Evolutionary conservation across 2,888 invertebrate species (phyloP).

Genomic region (Gymnocheta viridis): DNA sequence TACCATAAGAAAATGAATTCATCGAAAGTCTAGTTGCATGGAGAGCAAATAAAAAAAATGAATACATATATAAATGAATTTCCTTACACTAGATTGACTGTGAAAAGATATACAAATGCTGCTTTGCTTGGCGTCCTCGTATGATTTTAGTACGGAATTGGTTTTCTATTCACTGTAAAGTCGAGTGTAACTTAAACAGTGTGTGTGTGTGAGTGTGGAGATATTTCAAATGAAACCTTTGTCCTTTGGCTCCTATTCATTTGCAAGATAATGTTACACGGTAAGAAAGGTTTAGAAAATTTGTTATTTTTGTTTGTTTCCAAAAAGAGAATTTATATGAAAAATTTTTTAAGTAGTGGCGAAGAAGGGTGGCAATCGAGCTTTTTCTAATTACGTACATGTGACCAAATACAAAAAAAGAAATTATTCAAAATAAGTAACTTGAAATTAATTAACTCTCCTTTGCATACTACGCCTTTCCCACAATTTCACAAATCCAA

Average conservation of each 20-base stretch:
- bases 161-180: slow-evolving; percentile 48
- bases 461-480: no score
- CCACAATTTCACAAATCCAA: no score
- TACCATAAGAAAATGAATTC: slow-evolving; percentile 61
- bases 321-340: no score
- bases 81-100: slow-evolving; percentile 67
- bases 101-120: slow-evolving; percentile 65
- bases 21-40: slow-evolving; percentile 32
- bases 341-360: no score
- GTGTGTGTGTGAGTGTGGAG: background rate
- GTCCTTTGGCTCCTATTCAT: slow-evolving; percentile 7
- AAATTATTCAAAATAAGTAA: no score
- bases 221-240: slow-evolving; percentile 36
- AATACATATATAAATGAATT: slow-evolving; percentile 12
- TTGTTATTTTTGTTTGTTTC: no score
- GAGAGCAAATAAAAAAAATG: slow-evolving; percentile 2
- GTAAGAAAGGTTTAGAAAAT: slow-evolving; percentile 4
- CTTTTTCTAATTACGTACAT: no score
- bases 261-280: slow-evolving; percentile 18
- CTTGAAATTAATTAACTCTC: no score
- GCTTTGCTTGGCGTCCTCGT: slow-evolving; percentile 33
- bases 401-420: no score
- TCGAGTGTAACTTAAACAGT: slow-evolving; percentile 31
- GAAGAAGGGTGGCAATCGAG: no score
- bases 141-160: slow-evolving; percentile 27